phyloP scores from a whole-genome alignment of 2,888 invertebrate species.

The Volucella bombylans region DNA sequence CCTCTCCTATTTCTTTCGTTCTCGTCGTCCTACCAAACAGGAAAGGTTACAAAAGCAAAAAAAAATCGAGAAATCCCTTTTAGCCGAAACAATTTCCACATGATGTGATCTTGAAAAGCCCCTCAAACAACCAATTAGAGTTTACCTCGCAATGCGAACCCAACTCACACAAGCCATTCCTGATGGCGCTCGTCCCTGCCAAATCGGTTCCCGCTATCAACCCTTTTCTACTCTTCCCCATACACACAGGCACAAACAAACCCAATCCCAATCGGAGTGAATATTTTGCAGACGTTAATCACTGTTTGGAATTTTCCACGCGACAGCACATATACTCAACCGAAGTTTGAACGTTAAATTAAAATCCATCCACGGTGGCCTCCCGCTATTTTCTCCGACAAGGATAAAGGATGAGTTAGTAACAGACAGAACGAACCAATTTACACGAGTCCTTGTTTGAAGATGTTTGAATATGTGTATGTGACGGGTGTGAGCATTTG shows the following conservation, averaged over 20 bases:
- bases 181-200: background rate
- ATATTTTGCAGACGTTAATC: slow-evolving; percentile 71
- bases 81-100: slow-evolving; percentile 70
- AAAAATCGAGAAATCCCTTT: slow-evolving; percentile 59
- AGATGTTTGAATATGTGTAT: slow-evolving; percentile 1
- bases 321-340: slow-evolving; percentile 67
- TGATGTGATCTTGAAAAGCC: slow-evolving; percentile 72
- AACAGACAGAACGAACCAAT: slow-evolving; percentile 17
- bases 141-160: slow-evolving; percentile 67
- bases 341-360: slow-evolving; percentile 72
- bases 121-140: slow-evolving; percentile 73
- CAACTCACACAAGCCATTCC: slow-evolving; percentile 22
- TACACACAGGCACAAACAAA: slow-evolving; percentile 21
- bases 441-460: no score
- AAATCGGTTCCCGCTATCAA: slow-evolving; percentile 30
- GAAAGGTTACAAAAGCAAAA: background rate
- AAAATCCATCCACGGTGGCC: slow-evolving; percentile 66
- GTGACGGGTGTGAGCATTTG: background rate
- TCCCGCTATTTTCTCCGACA: slow-evolving; percentile 3
- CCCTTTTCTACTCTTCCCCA: slow-evolving; percentile 40
- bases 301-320: slow-evolving; percentile 72
- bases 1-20: background rate
- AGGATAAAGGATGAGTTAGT: slow-evolving; percentile 58
- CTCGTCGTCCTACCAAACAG: background rate
- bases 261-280: slow-evolving; percentile 30